A percentile compares a stretch with the other conserved stretches of the same genome.
Evolutionary conservation across 2,888 invertebrate genomes (phyloP).

Genomic region (Mayetiola destructor): DNA sequence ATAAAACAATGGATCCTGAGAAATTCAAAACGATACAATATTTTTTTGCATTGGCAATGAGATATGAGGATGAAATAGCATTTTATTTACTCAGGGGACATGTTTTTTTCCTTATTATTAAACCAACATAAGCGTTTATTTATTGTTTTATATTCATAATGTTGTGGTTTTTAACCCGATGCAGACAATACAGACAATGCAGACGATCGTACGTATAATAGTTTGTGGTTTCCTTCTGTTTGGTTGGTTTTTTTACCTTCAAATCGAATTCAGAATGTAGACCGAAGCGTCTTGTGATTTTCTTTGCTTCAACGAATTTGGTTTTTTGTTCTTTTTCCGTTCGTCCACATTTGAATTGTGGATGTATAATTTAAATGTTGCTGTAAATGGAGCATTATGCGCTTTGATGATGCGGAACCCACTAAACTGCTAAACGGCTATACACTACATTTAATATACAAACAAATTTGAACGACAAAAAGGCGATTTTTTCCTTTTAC

Average conservation of each 20-base stretch:
- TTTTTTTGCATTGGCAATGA: neutral
- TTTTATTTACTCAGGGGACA: conserved; percentile 7
- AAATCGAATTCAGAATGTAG: too few relatives aligned
- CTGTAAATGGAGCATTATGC: conserved; percentile 12
- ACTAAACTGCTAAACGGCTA: conserved; percentile 11
- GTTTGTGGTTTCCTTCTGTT: conserved; percentile 5
- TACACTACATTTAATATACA: neutral
- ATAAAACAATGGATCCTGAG: too few relatives aligned
- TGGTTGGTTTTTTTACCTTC: too few relatives aligned
- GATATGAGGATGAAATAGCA: neutral
- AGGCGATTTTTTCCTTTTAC: neutral
- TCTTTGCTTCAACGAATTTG: neutral
- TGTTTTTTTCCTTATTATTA: neutral
- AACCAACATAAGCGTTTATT: conserved; percentile 7
- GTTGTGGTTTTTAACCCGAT: neutral
- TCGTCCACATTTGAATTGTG: neutral
- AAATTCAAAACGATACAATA: too few relatives aligned
- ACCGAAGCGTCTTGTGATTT: neutral
- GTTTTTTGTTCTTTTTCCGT: neutral
- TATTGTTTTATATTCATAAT: conserved; percentile 12
- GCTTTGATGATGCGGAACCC: conserved; percentile 12
- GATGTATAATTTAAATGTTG: neutral
- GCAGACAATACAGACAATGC: neutral
- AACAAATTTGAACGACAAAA: neutral
- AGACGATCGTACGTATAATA: conserved; percentile 3